Conservation (phyloP, 2,888 invertebrate species). For the Folsomia manolachei region DNA sequence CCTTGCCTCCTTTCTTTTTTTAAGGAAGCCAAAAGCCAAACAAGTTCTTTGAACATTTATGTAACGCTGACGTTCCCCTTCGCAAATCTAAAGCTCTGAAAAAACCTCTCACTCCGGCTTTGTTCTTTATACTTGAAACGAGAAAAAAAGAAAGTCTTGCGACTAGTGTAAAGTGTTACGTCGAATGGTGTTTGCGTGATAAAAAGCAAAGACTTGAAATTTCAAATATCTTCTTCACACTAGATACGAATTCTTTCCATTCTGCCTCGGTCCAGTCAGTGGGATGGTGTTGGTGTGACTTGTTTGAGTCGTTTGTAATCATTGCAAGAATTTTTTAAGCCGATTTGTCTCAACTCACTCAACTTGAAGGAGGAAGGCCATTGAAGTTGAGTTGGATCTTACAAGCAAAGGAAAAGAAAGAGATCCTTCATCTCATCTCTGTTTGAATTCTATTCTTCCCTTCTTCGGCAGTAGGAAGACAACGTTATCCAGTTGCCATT, state of each 20-base stretch:
- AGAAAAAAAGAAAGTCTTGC: too few species aligned
- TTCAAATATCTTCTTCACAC: background rate
- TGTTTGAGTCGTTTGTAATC: slow-evolving; percentile 6
- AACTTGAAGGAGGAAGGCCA: background rate
- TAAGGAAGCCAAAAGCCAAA: background rate
- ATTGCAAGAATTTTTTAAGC: slow-evolving; percentile 7
- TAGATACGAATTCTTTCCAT: background rate
- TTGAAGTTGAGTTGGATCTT: too few species aligned
- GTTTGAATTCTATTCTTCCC: background rate
- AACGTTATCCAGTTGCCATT: slow-evolving; percentile 7
- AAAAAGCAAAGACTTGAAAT: background rate
- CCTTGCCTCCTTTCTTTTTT: background rate
- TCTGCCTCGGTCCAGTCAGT: background rate
- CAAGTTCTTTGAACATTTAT: too few species aligned
- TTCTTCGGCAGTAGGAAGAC: background rate
- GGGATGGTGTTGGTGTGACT: background rate
- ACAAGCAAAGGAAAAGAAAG: too few species aligned
- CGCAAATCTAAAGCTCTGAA: too few species aligned
- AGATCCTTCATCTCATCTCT: background rate
- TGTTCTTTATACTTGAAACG: background rate
- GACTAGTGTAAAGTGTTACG: too few species aligned
- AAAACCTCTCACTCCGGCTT: background rate
- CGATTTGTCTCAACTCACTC: slow-evolving; percentile 8
- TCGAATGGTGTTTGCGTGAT: background rate
- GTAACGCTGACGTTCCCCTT: too few species aligned